Percentiles rank a stretch among this genome's conserved stretches.
Conservation (phyloP, 92 coral and sea anemone genomes). For the Actinernus sp. region DNA sequence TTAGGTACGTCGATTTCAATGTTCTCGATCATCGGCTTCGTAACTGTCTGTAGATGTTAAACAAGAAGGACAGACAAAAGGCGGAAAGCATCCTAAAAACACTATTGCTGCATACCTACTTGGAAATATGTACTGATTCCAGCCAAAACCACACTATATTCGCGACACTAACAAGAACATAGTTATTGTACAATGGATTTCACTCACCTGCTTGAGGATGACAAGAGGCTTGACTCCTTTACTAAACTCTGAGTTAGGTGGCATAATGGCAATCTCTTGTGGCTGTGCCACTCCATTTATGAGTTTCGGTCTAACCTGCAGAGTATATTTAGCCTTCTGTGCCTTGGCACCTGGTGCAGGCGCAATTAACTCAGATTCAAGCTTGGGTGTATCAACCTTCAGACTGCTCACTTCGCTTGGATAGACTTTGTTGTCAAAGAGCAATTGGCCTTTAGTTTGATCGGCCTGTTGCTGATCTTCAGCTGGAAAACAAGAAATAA, state of each 20-base stretch:
- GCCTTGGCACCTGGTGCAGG: constrained; percentile 79
- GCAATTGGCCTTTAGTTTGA: no score
- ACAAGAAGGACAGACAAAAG: no score
- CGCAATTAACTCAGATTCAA: constrained; percentile 79
- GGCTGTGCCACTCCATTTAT: constrained; percentile 79
- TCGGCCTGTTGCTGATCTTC: no score
- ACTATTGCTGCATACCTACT: no score
- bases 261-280: constrained; percentile 83
- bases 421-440: constrained; percentile 29
- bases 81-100: no score
- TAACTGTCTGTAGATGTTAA: constrained; percentile 70
- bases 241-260: constrained; percentile 60
- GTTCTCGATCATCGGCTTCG: constrained; percentile 89
- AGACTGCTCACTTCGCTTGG: constrained; percentile 75
- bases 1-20: constrained; percentile 94
- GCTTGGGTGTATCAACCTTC: constrained; percentile 34
- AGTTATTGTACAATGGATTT: not conserved
- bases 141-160: no score
- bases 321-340: constrained; percentile 80
- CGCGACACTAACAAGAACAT: no score
- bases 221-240: constrained; percentile 55
- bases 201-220: constrained; percentile 61
- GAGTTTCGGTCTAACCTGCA: constrained; percentile 80
- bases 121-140: no score
- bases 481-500: no score